Base-by-base conservation (phyloP, 2,113 vertebrate species). In the Ictalurus punctatus region DNA sequence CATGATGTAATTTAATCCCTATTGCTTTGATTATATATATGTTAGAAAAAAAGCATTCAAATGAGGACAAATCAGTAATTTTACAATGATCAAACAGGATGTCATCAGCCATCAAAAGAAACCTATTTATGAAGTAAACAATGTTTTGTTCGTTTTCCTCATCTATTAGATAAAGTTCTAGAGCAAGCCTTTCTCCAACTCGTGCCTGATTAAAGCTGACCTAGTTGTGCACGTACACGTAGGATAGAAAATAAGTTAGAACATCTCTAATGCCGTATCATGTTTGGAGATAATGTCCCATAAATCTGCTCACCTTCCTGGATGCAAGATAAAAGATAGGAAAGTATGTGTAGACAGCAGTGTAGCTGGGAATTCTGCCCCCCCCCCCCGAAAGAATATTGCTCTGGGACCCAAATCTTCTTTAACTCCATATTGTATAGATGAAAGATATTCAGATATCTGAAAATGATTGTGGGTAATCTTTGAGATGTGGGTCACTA, bases 181-280 rank as follows among this genome's bases (percentile, higher is more conserved):
- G 1, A 6, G 27, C 37, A 12, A 16, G 52, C 34, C 37, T 82
- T 85, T 74, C 80, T 81, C 44, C 30, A 59, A 40, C 37, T 56
- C 8, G 23, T 67, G 44, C 58, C 59, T 67, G 23, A 83, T 54
- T 58, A 85, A 89, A 89, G 59, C 67, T 94, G 93, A 93, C 94
- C 93, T 67, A 93, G 83, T 92, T 94, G 21, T 89, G 54, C 56
- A 59, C 16, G 44, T 19, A n/a, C 14, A n/a, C 83, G 44, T 0
- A 69, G 74, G 44, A 76, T 14, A 83, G 87, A 90, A 94, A 93
- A 91, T 93, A 94, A 92, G 92, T 93, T 91, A 94, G 87, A n/a
- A 56, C 52, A 85, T 93, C 87, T 90, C 71, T 86, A 92, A 93
- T 90, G 91, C 88, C 90, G 37, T 81, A 73, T 58, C 90, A 90